phyloP scores from a whole-genome alignment of 2,888 invertebrate species.

The Lumbricus terrestris region DNA sequence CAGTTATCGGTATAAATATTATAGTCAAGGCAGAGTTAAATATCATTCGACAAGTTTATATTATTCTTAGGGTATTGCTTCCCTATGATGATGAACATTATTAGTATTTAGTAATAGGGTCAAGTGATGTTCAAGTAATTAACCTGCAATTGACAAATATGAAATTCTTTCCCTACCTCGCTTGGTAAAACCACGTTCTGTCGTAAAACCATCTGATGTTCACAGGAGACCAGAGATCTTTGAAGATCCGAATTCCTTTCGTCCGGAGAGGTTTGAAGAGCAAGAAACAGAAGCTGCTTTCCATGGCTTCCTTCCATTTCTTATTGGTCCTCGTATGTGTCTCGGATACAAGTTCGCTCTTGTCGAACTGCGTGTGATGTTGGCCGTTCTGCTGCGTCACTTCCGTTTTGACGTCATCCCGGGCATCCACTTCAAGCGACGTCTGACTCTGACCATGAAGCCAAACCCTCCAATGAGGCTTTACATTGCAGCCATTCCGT shows the following conservation, averaged over 20 bases:
- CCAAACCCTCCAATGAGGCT: constrained; percentile 43
- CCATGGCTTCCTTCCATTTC: constrained; percentile 47
- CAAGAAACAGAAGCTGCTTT: constrained; percentile 39
- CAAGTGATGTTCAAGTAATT: too few species aligned
- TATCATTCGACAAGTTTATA: too few species aligned
- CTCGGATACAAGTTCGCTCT: constrained; percentile 51
- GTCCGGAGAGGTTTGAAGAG: constrained; percentile 46
- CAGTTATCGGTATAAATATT: too few species aligned
- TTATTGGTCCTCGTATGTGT: constrained; percentile 51
- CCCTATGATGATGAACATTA: too few species aligned
- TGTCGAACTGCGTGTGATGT: constrained; percentile 46
- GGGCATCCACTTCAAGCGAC: constrained; percentile 40
- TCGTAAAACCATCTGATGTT: not conserved
- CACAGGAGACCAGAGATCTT: constrained; percentile 44
- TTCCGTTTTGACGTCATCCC: constrained; percentile 44
- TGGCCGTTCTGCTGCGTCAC: constrained; percentile 43
- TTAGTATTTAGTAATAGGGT: too few species aligned
- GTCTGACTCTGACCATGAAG: constrained; percentile 40
- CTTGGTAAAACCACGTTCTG: too few species aligned
- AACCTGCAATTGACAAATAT: too few species aligned
- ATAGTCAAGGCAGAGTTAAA: too few species aligned
- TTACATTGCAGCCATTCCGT: not conserved
- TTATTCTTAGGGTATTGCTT: too few species aligned
- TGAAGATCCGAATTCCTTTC: constrained; percentile 45
- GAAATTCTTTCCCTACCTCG: too few species aligned